Conservation (phyloP, 2,797 vertebrate species). For the Philypnodon macrostomus region DNA sequence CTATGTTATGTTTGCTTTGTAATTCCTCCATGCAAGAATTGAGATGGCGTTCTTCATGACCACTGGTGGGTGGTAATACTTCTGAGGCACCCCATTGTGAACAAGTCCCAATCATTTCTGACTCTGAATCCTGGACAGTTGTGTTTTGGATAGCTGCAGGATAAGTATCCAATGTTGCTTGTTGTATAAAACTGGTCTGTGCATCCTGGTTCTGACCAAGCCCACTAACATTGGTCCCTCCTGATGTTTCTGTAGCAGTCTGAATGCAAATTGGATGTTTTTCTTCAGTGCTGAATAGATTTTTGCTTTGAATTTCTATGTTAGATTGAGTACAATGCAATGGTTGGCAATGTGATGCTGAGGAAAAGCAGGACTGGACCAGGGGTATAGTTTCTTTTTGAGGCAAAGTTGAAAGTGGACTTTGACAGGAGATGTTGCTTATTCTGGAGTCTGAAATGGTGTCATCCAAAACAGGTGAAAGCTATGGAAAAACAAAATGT, state of each 20-base stretch:
- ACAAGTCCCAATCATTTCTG: slow-evolving; percentile 3
- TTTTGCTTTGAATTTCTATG: not conserved
- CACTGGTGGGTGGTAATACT: too few relatives aligned
- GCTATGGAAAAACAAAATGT: slow-evolving; percentile 10
- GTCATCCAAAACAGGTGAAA: not conserved
- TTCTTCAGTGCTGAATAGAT: not conserved
- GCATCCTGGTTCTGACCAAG: not conserved
- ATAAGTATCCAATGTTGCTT: not conserved
- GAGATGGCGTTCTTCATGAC: too few relatives aligned
- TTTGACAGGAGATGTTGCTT: not conserved
- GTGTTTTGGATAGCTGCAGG: not conserved
- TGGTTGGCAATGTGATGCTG: not conserved
- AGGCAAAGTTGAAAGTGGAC: not conserved
- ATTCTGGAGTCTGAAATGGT: not conserved
- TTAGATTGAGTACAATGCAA: slow-evolving; percentile 7
- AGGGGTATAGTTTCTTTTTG: not conserved
- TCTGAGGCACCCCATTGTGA: not conserved
- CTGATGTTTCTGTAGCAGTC: not conserved
- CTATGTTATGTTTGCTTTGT: too few relatives aligned
- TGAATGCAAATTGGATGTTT: not conserved
- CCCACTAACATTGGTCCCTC: not conserved
- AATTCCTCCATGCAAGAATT: too few relatives aligned
- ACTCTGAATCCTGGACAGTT: not conserved
- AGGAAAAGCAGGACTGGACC: not conserved
- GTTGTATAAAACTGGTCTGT: too few relatives aligned